Percentiles rank a stretch among this genome's conserved stretches.
phyloP scores from a whole-genome alignment of 2,888 invertebrate species.

The Aelia acuminata region DNA sequence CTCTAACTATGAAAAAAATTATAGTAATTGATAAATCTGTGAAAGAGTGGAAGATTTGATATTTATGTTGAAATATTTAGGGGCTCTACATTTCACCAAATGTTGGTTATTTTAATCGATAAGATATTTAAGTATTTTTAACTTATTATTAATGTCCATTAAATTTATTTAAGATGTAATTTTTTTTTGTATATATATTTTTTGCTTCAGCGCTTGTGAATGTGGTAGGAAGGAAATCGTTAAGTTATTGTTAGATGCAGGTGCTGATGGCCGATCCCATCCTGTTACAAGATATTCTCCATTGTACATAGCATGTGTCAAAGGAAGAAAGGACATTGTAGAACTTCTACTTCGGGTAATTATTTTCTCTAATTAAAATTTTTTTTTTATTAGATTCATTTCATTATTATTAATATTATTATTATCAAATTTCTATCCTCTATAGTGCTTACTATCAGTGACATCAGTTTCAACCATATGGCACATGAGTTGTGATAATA shows the following conservation, averaged over 20 bases:
- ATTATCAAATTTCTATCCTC: too few species aligned
- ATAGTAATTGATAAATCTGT: too few species aligned
- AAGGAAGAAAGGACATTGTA: conserved; percentile 73
- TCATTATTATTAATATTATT: too few species aligned
- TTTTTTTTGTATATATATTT: conserved; percentile 63
- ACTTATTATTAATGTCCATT: background rate
- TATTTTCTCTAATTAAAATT: too few species aligned
- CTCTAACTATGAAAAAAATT: too few species aligned
- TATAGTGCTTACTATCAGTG: too few species aligned
- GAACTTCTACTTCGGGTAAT: conserved; percentile 72
- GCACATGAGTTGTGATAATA: background rate
- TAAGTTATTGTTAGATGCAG: conserved; percentile 81
- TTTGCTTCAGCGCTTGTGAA: conserved; percentile 81
- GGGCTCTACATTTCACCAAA: background rate
- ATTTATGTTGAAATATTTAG: background rate
- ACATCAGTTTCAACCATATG: background rate
- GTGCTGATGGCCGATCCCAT: conserved; percentile 91
- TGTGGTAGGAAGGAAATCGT: conserved; percentile 86
- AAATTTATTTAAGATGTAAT: conserved; percentile 3
- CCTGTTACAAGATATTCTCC: conserved; percentile 94
- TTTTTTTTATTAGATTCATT: background rate
- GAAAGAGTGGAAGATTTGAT: background rate
- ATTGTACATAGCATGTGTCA: conserved; percentile 90
- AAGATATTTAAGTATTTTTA: background rate
- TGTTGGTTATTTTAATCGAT: background rate